Base-by-base conservation (phyloP, 2,113 vertebrate species). In the Trichomycterus rosablanca region DNA sequence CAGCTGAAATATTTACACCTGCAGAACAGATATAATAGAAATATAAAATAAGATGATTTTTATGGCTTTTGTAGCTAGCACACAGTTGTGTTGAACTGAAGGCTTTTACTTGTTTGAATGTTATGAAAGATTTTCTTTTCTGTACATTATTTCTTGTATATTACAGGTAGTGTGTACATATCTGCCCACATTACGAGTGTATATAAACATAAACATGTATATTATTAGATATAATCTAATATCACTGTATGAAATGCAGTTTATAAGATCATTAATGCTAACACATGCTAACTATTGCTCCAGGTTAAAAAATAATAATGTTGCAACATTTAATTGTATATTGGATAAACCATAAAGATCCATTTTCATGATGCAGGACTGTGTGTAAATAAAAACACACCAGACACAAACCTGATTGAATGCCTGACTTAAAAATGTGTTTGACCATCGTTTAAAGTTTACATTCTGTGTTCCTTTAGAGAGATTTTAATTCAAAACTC, bases 281-380 rank as follows among this genome's bases (percentile, higher is more conserved):
- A 62, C 48, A 40, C 45, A 32, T 32, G 37, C 37, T 44, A 22
- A 37, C 9, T 28, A 23, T 54, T 3, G 15, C 34, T 34, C 34
- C 49, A 51, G 40, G 15, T 35, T 18, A 59, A 28, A 18, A 46
- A 57, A 28, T n/a, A 52, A 58, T 49, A 44, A 55, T 57, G 57
- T 43, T 15, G 30, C 39, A 49, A 69, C 49, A 18, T 57, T 28
- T 63, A 40, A 69, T 63, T 69, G 59, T 69, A 69, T 7, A 30
- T 30, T 7, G 26, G 26, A 4, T 3, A 30, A 30, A 30, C 62
- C 52, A 48, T 51, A 52, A 65, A 45, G 39, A 15, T 37, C 10
- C 42, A 56, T 42, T 65, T 65, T 52, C 62, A 14, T 40, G 58
- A 37, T 11, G 26, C 39, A 10, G 46, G 66, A 61, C 57, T 48